phyloP scores from a whole-genome alignment of 1,140 invertebrate species.

The Triops longicaudatus region DNA sequence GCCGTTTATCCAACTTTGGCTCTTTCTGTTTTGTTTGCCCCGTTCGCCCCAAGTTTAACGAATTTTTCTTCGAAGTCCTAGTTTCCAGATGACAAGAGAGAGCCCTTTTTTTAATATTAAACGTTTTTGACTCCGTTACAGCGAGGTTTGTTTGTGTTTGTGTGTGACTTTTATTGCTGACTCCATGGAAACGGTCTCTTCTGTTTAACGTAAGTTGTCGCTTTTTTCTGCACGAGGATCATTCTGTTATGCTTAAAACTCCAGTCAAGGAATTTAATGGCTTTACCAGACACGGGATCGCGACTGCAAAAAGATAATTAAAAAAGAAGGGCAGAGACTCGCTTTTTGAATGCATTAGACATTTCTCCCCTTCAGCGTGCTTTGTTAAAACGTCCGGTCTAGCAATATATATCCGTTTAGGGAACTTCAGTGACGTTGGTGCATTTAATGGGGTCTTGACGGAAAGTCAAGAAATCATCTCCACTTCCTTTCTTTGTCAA shows the following conservation, averaged over 20 bases:
- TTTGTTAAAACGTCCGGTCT: constrained; percentile 11
- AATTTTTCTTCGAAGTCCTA: no score
- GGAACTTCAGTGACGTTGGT: background rate
- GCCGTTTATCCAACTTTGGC: background rate
- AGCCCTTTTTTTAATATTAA: background rate
- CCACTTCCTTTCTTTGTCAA: background rate
- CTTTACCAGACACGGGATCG: background rate
- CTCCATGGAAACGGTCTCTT: background rate
- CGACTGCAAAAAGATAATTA: background rate
- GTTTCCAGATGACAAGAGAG: no score
- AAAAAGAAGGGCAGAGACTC: background rate
- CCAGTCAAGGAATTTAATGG: background rate
- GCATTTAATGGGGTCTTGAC: background rate
- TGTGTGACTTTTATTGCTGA: background rate
- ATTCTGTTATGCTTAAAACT: background rate
- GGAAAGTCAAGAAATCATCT: constrained; percentile 2
- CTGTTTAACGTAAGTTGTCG: background rate
- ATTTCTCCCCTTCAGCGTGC: background rate
- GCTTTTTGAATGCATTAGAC: background rate
- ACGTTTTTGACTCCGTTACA: background rate
- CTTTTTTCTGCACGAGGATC: background rate
- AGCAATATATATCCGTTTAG: constrained; percentile 15
- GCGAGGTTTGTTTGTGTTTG: background rate
- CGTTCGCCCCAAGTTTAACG: no score
- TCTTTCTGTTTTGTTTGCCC: no score